Evolutionary conservation across 2,888 invertebrate species (phyloP).

Genomic region (Drosophila stalkeri): DNA sequence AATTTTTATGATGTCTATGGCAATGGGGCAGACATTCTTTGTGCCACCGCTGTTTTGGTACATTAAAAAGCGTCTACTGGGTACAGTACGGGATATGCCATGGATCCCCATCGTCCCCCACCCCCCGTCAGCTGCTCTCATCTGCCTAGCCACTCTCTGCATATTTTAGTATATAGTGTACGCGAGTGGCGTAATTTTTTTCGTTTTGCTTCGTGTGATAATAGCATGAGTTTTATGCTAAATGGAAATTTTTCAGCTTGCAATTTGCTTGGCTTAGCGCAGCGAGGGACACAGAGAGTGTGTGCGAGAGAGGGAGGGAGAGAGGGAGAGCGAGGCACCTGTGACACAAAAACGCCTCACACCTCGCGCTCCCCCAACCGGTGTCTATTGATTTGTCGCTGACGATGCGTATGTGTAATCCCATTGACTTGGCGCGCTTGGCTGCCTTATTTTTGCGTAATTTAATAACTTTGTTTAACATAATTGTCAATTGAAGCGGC

Average conservation of each 20-base stretch:
- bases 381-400: slow-evolving; percentile 77
- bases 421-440: slow-evolving; percentile 70
- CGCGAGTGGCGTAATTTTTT: slow-evolving; percentile 76
- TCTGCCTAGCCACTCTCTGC: slow-evolving; percentile 32
- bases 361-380: not conserved
- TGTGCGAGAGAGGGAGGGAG: too few species aligned
- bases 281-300: not conserved
- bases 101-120: not conserved
- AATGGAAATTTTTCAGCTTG: slow-evolving; percentile 79
- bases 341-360: slow-evolving; percentile 14
- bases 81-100: slow-evolving; percentile 35
- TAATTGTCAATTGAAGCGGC: slow-evolving; percentile 82
- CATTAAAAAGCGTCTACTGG: slow-evolving; percentile 79
- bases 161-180: slow-evolving; percentile 75
- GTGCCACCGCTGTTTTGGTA: slow-evolving; percentile 67
- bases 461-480: slow-evolving; percentile 82
- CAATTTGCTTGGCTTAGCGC: slow-evolving; percentile 68
- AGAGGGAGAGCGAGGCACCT: slow-evolving; percentile 24
- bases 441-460: slow-evolving; percentile 77
- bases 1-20: slow-evolving; percentile 81
- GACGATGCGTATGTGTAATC: slow-evolving; percentile 73
- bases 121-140: not conserved
- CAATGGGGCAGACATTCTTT: slow-evolving; percentile 78
- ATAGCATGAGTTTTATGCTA: slow-evolving; percentile 78
- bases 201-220: slow-evolving; percentile 50